These are phyloP conservation scores for Labeo rohita DNA, from an alignment of 2,113 vertebrate genomes.

Conservation along the genomic window DNA sequence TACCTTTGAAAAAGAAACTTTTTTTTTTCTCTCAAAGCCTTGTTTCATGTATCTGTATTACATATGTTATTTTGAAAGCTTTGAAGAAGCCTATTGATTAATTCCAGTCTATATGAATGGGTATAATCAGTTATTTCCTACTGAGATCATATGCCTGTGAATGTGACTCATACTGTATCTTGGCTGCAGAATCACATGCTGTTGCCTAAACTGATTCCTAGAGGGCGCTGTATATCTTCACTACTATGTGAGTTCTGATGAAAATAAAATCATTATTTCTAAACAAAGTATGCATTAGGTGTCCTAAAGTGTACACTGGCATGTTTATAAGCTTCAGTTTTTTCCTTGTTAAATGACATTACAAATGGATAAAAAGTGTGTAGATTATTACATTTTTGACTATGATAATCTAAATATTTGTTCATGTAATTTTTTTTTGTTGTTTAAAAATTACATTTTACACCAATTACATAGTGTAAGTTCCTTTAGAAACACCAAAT, in stretches of 20 bases:
- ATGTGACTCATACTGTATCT: background rate
- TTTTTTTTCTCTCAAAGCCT: background rate
- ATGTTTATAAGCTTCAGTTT: background rate
- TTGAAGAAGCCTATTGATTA: constrained; percentile 3
- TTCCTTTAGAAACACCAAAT: too few relatives aligned
- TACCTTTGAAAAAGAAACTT: background rate
- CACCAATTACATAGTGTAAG: background rate
- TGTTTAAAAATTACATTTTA: background rate
- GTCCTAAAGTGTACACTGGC: background rate
- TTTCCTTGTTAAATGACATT: background rate
- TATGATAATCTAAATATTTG: too few relatives aligned
- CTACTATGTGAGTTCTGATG: background rate
- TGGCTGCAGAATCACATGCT: constrained; percentile 12
- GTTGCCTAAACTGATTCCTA: constrained; percentile 10
- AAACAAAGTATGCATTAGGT: background rate
- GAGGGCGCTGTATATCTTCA: constrained; percentile 39
- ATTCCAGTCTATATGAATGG: background rate
- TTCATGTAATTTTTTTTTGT: background rate
- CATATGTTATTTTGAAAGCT: constrained; percentile 1
- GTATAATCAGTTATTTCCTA: constrained; percentile 1
- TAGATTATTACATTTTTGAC: too few relatives aligned
- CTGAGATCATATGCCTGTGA: background rate
- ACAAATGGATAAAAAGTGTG: background rate
- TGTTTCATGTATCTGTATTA: background rate
- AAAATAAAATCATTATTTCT: background rate